Conservation (phyloP, 2,888 invertebrate species). For the Ormyrus nitidulus region DNA sequence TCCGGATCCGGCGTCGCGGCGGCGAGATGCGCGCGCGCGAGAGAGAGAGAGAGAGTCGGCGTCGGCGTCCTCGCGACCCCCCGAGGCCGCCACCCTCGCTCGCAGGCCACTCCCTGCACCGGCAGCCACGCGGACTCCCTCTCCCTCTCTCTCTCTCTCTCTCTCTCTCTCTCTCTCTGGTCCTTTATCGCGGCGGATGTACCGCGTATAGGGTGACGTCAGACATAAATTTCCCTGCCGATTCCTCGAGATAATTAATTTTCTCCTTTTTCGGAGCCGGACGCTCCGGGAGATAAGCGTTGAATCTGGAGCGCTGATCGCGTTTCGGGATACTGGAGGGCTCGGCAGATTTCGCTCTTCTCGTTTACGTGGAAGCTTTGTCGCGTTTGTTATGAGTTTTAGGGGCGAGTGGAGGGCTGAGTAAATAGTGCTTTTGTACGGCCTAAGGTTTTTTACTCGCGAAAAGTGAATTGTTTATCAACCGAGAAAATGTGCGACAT, state of each 20-base stretch:
- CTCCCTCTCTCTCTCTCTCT: constrained; percentile 12
- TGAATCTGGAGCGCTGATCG: too few relatives aligned
- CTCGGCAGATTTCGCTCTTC: too few relatives aligned
- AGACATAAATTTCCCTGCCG: constrained; percentile 36
- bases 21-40: constrained; percentile 28
- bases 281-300: too few relatives aligned
- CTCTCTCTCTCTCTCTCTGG: constrained; percentile 1
- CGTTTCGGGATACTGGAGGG: too few relatives aligned
- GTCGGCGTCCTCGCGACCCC: constrained; percentile 14
- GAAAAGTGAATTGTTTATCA: too few relatives aligned
- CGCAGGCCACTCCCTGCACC: neutral
- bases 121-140: constrained; percentile 13
- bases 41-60: neutral
- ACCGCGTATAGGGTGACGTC: constrained; percentile 22
- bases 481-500: too few relatives aligned
- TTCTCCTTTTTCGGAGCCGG: neutral
- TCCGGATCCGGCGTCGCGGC: constrained; percentile 49
- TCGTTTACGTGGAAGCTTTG: too few relatives aligned
- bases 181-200: neutral
- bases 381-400: too few relatives aligned
- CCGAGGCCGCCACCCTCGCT: neutral
- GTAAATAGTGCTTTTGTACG: too few relatives aligned
- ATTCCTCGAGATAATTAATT: constrained; percentile 30
- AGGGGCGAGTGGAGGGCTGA: too few relatives aligned
- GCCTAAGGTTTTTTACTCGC: too few relatives aligned